A percentile compares a stretch with the other conserved stretches of the same genome.
These are phyloP conservation scores for Phalanger gymnotis DNA, from an alignment of 2,797 vertebrate species.

Conservation along the genomic window DNA sequence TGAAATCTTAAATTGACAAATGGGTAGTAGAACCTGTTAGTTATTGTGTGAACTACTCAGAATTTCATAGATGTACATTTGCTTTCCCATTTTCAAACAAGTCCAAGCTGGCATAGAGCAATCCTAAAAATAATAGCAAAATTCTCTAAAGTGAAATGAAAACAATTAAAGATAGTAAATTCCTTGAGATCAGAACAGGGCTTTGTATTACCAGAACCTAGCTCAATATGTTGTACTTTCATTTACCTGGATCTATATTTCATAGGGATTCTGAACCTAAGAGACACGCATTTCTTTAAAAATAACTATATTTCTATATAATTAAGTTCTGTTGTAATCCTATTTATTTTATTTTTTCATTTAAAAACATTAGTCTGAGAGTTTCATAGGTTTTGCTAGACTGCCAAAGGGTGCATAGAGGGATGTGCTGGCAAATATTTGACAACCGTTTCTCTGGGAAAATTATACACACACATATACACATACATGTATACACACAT, in stretches of 20 bases:
- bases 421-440: background rate
- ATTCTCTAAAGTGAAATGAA: background rate
- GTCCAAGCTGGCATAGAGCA: background rate
- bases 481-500: too few relatives aligned
- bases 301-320: background rate
- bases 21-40: background rate
- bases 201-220: background rate
- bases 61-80: background rate
- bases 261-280: background rate
- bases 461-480: background rate
- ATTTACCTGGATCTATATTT: background rate
- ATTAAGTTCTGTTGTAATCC: background rate
- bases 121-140: background rate
- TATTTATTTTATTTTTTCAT: background rate
- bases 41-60: background rate
- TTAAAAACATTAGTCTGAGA: background rate
- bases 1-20: background rate
- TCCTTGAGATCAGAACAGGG: background rate
- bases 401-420: background rate
- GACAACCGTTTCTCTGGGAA: background rate
- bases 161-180: background rate
- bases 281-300: background rate
- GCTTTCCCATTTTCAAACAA: background rate
- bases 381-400: background rate
- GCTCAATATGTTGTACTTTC: background rate